phyloP scores from a whole-genome alignment of 2,113 vertebrate species.

The Vidua chalybeata region DNA sequence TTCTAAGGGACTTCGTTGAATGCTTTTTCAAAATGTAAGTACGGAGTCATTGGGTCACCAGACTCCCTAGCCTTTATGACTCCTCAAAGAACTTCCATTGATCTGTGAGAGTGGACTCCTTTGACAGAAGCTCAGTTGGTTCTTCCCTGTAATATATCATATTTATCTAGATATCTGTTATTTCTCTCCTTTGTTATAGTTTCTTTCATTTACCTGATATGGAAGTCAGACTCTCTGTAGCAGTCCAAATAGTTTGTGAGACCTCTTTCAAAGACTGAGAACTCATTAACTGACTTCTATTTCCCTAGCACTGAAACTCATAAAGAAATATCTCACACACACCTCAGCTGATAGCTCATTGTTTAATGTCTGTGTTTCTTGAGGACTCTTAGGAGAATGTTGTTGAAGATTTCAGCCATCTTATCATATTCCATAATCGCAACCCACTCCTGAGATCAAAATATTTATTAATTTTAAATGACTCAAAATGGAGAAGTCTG shows the following conservation, averaged over 20 bases:
- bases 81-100: neutral
- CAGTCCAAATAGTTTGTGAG: neutral
- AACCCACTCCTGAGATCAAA: neutral
- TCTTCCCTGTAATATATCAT: neutral
- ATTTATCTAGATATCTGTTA: neutral
- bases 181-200: neutral
- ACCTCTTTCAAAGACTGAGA: neutral
- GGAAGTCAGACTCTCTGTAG: neutral
- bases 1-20: neutral
- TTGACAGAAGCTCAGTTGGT: neutral
- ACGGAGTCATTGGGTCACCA: neutral
- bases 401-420: neutral
- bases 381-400: neutral
- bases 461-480: neutral
- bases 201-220: conserved; percentile 2
- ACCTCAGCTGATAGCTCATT: neutral
- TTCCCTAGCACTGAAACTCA: neutral
- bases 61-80: neutral
- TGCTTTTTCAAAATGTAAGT: neutral
- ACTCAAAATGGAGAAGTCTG: neutral
- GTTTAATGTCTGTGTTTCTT: neutral
- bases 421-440: neutral
- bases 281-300: neutral
- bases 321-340: neutral
- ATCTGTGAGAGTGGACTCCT: neutral